Evolutionary conservation across 2,797 vertebrate species (phyloP), one percentile per base, ranked within the genome.

Genomic region (Alca torda): DNA sequence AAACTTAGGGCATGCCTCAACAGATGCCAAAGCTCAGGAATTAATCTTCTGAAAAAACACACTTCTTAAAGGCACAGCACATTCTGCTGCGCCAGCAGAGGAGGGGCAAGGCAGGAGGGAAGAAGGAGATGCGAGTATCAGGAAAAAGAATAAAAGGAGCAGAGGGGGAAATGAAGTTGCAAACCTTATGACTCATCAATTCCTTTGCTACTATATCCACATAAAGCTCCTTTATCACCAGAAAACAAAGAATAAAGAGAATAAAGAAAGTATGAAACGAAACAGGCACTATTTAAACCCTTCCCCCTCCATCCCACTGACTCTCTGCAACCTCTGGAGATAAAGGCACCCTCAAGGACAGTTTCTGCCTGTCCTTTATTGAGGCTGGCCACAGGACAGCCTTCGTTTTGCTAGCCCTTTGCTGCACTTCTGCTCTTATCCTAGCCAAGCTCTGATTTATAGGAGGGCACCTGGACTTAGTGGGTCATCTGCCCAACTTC

Each of bases 31-130:
- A 81, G 87, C 76, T 89, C 41, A 87, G 90, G 88, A 93, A 93
- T 89, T 74, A 89, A 33, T 31, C 77, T 81, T 89, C 89, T 87
- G 68, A 89, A 87, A 91, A 81, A 57, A 2, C 75, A 88, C 45
- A 26, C n/a, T 75, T 43, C 91, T 95, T 94, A 97, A 96, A 97
- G 96, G 90, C 75, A 82, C 90, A 87, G 75, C 81, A 82, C 9
- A 1, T 77, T 73, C 87, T 75, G 75, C 90, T 90, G 74, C 0
- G 0, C 56, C 75, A 56, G 64, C 41, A 82, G 46, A 57, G 7
- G 7, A 60, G 45, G 18, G 51, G 31, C 1, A 4, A 87, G 60
- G 64, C 9, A 0, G 21, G 81, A 59, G 39, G 69, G 50, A 80
- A 85, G 87, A 6, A 76, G 77, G 48, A 76, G 74, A 73, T 64